phyloP scores from a whole-genome alignment of 2,113 vertebrate genomes.

The Eonycteris spelaea region DNA sequence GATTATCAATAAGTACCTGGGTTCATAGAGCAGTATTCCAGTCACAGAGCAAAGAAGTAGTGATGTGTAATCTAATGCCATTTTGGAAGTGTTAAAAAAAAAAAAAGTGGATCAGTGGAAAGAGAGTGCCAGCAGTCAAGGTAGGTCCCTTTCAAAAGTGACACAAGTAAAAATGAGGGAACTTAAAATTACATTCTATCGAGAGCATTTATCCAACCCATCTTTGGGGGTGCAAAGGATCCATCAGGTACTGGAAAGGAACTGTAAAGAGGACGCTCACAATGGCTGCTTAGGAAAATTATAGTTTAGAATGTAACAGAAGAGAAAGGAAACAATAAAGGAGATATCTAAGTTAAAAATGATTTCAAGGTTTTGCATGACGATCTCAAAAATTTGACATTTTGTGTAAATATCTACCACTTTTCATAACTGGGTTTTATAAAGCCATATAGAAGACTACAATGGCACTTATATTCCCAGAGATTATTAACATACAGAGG shows the following conservation, averaged over 20 bases:
- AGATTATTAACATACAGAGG: not conserved
- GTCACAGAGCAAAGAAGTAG: not conserved
- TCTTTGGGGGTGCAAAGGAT: not conserved
- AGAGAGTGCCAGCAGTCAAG: not conserved
- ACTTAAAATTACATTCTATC: not conserved
- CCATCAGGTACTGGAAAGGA: not conserved
- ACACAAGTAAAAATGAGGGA: not conserved
- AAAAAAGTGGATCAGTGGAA: too few species aligned
- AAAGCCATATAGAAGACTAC: not conserved
- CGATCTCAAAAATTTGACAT: not conserved
- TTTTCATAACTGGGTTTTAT: not conserved
- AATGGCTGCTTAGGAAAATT: not conserved
- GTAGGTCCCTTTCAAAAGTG: not conserved
- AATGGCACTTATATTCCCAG: not conserved
- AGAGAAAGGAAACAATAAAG: not conserved
- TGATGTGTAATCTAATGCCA: not conserved
- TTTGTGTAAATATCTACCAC: not conserved
- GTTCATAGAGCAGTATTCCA: not conserved
- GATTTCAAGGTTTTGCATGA: not conserved
- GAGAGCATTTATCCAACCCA: not conserved
- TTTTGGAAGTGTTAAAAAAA: not conserved
- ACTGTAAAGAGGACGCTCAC: not conserved
- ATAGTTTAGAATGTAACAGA: not conserved
- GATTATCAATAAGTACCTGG: not conserved
- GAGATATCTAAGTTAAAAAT: not conserved